These are phyloP conservation scores for Chelonoidis abingdonii DNA, from an alignment of 2,113 vertebrate genomes.

Conservation along the genomic window DNA sequence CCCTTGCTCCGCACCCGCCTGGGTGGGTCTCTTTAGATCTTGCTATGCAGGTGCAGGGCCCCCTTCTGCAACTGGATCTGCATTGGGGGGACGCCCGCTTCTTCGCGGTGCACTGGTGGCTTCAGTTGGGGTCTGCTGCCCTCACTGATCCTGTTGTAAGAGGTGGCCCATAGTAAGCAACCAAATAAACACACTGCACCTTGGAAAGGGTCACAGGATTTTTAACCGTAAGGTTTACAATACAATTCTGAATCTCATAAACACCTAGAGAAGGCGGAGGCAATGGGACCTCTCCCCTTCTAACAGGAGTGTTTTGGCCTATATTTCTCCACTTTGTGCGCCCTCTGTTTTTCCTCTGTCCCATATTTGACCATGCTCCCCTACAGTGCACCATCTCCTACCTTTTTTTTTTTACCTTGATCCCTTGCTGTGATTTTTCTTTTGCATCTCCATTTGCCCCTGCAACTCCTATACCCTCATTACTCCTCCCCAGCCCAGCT, in stretches of 20 bases:
- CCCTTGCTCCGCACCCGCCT: too few species aligned
- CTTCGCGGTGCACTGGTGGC: too few species aligned
- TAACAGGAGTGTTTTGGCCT: background rate
- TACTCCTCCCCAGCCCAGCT: background rate
- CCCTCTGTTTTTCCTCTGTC: background rate
- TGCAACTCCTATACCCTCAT: background rate
- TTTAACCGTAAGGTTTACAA: fast-evolving
- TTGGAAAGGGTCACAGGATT: background rate
- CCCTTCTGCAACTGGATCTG: too few species aligned
- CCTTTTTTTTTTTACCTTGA: background rate
- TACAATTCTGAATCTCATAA: fast-evolving
- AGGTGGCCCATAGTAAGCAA: background rate
- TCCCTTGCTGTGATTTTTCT: too few species aligned
- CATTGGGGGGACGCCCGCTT: background rate
- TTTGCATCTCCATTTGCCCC: background rate
- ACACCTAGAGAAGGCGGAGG: background rate
- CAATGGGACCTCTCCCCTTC: background rate
- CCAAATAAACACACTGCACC: background rate
- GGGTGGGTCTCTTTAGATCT: background rate
- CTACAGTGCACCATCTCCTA: fast-evolving
- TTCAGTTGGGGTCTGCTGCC: background rate
- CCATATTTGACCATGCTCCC: background rate
- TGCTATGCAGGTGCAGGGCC: too few species aligned
- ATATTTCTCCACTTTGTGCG: background rate
- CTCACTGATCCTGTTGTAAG: background rate